Evolutionary conservation across 2,113 vertebrate genomes (phyloP).

Genomic region (Marcusenius ussheri): DNA sequence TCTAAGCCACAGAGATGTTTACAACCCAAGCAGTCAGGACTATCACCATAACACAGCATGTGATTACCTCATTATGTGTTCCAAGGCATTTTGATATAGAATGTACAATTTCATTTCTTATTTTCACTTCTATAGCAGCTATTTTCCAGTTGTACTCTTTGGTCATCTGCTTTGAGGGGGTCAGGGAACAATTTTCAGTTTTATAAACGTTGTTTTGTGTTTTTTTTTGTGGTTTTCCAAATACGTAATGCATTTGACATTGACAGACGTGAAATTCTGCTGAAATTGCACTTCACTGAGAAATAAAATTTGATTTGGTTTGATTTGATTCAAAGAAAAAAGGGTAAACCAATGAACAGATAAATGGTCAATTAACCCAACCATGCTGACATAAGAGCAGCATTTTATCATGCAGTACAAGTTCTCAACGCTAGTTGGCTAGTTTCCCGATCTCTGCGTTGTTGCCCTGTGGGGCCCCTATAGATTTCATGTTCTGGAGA

Average conservation of each 20-base stretch:
- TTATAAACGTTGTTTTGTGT: neutral
- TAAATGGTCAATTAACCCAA: neutral
- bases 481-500: neutral
- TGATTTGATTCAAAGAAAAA: neutral
- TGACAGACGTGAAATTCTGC: neutral
- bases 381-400: neutral
- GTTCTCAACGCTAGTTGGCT: neutral
- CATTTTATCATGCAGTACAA: neutral
- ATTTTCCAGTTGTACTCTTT: neutral
- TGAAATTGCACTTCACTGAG: neutral
- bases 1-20: neutral
- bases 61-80: neutral
- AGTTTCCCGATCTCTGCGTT: neutral
- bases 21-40: neutral
- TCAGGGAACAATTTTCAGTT: neutral
- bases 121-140: neutral
- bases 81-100: neutral
- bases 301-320: neutral
- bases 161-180: neutral
- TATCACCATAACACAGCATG: neutral
- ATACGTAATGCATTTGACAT: neutral
- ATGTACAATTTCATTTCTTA: neutral
- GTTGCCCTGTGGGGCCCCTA: neutral
- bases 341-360: neutral
- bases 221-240: neutral